Conservation (phyloP, 2,888 invertebrate genomes). For the Odontocolon sp. region DNA sequence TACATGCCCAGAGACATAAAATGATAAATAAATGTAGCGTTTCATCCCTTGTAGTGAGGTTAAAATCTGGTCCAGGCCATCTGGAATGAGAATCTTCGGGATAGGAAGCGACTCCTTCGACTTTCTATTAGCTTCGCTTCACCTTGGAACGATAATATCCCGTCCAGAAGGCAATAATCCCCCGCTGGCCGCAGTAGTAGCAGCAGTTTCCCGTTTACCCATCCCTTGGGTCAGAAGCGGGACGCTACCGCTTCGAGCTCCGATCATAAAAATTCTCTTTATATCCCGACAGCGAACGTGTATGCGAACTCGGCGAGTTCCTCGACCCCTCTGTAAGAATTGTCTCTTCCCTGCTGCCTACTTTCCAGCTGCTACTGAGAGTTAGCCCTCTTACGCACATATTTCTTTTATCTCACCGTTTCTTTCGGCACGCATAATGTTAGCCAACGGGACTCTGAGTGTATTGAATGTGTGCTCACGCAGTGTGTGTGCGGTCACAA, state of each 20-base stretch:
- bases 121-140: constrained; percentile 34
- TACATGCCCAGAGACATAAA: too few species aligned
- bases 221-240: constrained; percentile 26
- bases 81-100: neutral
- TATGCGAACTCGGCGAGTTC: constrained; percentile 20
- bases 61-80: neutral
- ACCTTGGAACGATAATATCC: constrained; percentile 42
- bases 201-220: constrained; percentile 41
- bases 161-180: constrained; percentile 51
- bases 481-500: constrained; percentile 39
- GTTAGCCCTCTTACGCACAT: constrained; percentile 54
- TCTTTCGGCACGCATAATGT: constrained; percentile 43
- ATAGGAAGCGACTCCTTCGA: neutral
- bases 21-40: too few species aligned
- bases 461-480: neutral
- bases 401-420: constrained; percentile 39
- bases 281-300: constrained; percentile 32
- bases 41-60: neutral
- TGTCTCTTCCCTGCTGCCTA: constrained; percentile 27
- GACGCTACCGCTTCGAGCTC: constrained; percentile 19
- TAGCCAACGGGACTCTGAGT: constrained; percentile 13
- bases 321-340: constrained; percentile 18
- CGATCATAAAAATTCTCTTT: constrained; percentile 60
- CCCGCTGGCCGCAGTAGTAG: constrained; percentile 18
- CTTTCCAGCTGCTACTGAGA: constrained; percentile 30